Evolutionary conservation across 2,113 vertebrate species (phyloP), one percentile per base, ranked within the genome.

Genomic region (Oreochromis tanganicae): DNA sequence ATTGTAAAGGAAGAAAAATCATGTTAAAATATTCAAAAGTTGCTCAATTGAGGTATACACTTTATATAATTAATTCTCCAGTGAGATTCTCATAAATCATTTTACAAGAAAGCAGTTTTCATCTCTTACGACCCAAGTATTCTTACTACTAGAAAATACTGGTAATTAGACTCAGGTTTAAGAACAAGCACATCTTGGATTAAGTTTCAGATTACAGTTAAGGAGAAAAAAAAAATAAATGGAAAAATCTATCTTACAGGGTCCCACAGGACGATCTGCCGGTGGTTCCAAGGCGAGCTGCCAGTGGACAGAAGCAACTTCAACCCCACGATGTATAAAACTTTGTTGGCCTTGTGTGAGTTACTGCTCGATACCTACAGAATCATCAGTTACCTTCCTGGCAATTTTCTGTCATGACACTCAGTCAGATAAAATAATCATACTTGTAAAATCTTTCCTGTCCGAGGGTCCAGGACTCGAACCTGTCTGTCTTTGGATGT

Each of bases 251-350:
- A 36, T 81, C 91, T 93, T 80, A 99, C 99, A 89, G 98, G 97
- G 94, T 98, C 96, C 98, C 98, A 99, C 38, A 99, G 92, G 55
- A 96, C 96, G 41, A 98, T 95, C 93, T 99, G 98, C 90, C 99
- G 96, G 68, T 98, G 98, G 96, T 99, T 99, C 98, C 98, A 99
- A 11, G 87, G 88, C 0, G 98, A 99, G 0, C 92, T 97, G 82
- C 98, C 98, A 0, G 98, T 98, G 89, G 98, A 98, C 66, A 99
- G 91, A 21, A 99, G 94, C 94, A 97, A 98, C 82, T 97, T 97
- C 91, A 97, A 19, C 34, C 97, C 96, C 91, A 96, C 95, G 66
- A 98, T 95, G 92, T 97, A 99, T 85, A 98, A 89, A 43, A 99
- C 97, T 88, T 98, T 99, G 93, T 86, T 97, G 85, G 95, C 96